Evolutionary conservation across 2,113 vertebrate genomes (phyloP), one percentile per base, ranked within the genome.

Genomic region (Tor tambroides): DNA sequence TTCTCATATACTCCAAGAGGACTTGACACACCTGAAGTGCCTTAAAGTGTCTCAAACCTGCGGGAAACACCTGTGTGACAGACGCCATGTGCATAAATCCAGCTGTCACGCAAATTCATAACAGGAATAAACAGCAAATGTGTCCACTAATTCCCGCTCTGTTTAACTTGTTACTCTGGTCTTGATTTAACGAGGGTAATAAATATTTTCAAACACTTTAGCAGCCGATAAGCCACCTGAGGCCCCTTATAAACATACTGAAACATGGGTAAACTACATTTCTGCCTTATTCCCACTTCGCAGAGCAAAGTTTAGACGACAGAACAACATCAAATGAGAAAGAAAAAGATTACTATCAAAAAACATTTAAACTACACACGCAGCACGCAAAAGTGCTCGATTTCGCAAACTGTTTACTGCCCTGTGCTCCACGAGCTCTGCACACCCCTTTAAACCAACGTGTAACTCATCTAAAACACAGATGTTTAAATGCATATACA

Each of bases 201-300:
- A 32, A 59, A 49, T 84, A 69, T 41, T 56, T 80, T n/a, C 30
- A 79, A 80, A 41, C 30, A 61, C 21, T 61, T 80, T 80, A 32
- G 11, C 21, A 41, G 4, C 4, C 6, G 32, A 84, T 41, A 84
- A 72, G 30, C 23, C 69, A 74, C 26, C 23, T 41, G 82, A 74
- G 49, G 49, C 67, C 41, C 69, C 32, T 56, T 74, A 56, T 74
- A 74, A 84, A 84, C 69, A 49, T 23, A 32, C 11, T 2, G 26
- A 71, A 65, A 54, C 8, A 15, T 3, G 76, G 2, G 43, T 56
- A 51, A 79, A 79, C 61, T 49, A 19, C n/a, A 23, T 51, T 54
- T 54, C 19, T 32, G 46, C 30, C 19, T 15, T 51, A 32, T 46
- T 32, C 51, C 28, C 43, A 67, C 63, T 51, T 15, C 10, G 76